Percentiles rank a stretch among this genome's conserved stretches.
Conservation (phyloP, 1,140 invertebrate genomes). For the Tetramorium simillimum region DNA sequence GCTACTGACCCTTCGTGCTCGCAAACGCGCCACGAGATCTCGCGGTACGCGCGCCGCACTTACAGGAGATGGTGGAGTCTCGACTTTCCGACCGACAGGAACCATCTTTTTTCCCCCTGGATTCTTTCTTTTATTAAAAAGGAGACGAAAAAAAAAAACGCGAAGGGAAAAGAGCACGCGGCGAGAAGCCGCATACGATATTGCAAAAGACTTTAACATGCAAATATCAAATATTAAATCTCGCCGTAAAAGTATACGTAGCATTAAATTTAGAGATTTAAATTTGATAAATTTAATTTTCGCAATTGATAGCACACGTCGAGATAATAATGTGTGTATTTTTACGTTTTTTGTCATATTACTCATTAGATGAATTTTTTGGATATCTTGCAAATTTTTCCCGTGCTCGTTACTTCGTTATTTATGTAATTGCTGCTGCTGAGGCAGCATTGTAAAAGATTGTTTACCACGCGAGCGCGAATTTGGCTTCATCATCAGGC, state of each 20-base stretch:
- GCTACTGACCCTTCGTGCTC: constrained; percentile 64
- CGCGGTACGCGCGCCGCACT: constrained; percentile 18
- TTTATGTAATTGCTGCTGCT: neutral
- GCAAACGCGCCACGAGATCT: constrained; percentile 43
- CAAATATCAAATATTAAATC: constrained; percentile 5
- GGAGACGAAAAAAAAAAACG: neutral
- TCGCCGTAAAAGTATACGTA: neutral
- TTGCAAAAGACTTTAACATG: neutral
- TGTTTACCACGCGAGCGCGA: constrained; percentile 12
- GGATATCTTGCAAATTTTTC: neutral
- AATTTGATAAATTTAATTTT: neutral
- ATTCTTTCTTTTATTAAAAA: constrained; percentile 30
- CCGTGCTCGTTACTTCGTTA: neutral
- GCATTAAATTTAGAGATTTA: neutral
- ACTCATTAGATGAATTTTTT: neutral
- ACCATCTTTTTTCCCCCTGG: neutral
- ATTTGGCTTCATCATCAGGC: constrained; percentile 11
- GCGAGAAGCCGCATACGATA: neutral
- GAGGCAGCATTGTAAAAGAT: neutral
- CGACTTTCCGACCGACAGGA: constrained; percentile 13
- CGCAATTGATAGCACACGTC: neutral
- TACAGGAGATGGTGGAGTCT: constrained; percentile 15
- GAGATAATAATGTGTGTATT: neutral
- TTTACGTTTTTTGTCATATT: neutral
- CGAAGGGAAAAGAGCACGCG: neutral